Evolutionary conservation across 2,113 vertebrate species (phyloP), one percentile per base, ranked within the genome.

Genomic region (Vulpes vulpes): DNA sequence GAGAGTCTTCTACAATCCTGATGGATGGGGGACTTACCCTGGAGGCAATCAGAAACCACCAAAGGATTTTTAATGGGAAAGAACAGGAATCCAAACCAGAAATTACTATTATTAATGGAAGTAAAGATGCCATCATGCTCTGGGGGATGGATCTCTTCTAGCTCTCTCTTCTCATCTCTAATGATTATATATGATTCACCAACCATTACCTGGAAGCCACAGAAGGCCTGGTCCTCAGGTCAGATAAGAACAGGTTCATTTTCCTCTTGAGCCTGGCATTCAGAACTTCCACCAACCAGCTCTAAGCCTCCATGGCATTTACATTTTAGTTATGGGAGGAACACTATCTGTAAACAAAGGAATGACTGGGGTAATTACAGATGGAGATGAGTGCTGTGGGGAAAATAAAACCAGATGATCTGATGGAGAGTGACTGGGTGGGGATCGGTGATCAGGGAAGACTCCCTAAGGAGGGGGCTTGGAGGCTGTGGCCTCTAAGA

Each of bases 341-440:
- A 83, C 84, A 74, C 51, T 59, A 30, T 20, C 59, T 55, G 9
- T 32, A 92, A 73, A n/a, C 74, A 67, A 93, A 89, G 23, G 30
- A 62, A 64, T 62, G 53, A 85, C 62, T 71, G 22, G 23, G n/a
- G 32, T 62, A 69, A 43, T 71, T 71, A 94, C 43, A 55, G 53
- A 79, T 79, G 79, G 32, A 69, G 43, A 30, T 62, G 38, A 19
- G 53, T 65, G 11, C 60, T 80, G 5, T 25, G 71, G 64, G 55
- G 60, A 79, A 93, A 96, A 86, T 80, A 90, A 94, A 85, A 60
- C 6, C 80, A 90, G 27, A 53, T 82, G 60, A 32, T 51, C 49
- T 57, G 74, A 3, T 35, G 57, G 65, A 82, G 60, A 67, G 30
- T 69, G 80, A n/a, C 25, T 83, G 19, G 22, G 60, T n/a, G 23